Base-by-base conservation (phyloP, 2,797 vertebrate species). In the Sebastes trivittatus region DNA sequence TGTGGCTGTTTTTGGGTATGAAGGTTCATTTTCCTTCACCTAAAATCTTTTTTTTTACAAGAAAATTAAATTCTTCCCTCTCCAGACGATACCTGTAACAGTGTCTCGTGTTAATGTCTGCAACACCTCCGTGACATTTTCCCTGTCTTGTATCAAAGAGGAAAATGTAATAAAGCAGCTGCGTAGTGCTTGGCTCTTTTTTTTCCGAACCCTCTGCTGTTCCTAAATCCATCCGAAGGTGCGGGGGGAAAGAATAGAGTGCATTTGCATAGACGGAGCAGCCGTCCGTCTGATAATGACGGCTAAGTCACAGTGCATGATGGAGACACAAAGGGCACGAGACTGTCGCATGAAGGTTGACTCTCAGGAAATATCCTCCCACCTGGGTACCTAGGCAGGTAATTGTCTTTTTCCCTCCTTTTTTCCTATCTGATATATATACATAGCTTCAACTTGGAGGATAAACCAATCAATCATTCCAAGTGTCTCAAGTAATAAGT, bases 381-480 rank as follows among this genome's bases (percentile, higher is more conserved):
- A 77, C 64, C 60, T 49, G 63, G 68, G 59, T 78, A 89, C 86
- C 83, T 42, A 30, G 75, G 75, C 80, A 82, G 87, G 81, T 90
- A 90, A 92, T 93, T 81, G 77, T 82, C 85, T 82, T 81, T 82
- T 71, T 22, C 56, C 23, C 58, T 14, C n/a, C n/a, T 70, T 67
- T 73, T 56, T 52, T 13, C 14, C 14, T 8, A 61, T 34, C 81
- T 85, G 59, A 89, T 88, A 85, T 87, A 91, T 83, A 89, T 84
- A 90, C 86, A 87, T 76, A 87, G 77, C 93, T 90, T 89, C 86
- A 85, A 75, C 78, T 75, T 68, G 72, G 80, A 88, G 87, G 89
- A 90, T 90, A 86, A 90, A 85, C 88, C 87, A 83, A 88, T 94
- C 84, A 64, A 94, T 94, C 94, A 92, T 87, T 84, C 84, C 63